These are phyloP conservation scores for Petromus typicus DNA, from an alignment of 2,113 vertebrate species.

Conservation along the genomic window DNA sequence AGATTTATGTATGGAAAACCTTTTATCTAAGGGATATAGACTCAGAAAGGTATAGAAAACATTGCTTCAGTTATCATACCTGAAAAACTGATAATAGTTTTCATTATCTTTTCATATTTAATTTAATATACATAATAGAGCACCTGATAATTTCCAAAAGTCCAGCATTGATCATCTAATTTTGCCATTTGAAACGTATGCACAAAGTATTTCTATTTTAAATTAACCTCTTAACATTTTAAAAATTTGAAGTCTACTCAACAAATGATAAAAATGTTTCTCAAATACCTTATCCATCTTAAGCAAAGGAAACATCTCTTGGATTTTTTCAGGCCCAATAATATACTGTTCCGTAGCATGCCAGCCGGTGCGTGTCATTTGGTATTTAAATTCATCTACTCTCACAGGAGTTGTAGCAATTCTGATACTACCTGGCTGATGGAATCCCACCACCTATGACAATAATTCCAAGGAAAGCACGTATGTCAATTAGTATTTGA, in stretches of 20 bases:
- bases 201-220: constrained; percentile 1
- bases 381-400: constrained; percentile 97
- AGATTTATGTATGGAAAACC: background rate
- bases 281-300: constrained; percentile 93
- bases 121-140: background rate
- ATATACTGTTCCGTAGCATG: constrained; percentile 92
- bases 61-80: background rate
- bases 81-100: background rate
- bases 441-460: constrained; percentile 94
- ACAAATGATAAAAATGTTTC: constrained; percentile 3
- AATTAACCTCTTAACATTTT: constrained; percentile 18
- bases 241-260: constrained; percentile 29
- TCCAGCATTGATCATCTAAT: background rate
- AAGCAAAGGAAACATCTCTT: constrained; percentile 94
- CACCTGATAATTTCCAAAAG: background rate
- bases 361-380: constrained; percentile 96
- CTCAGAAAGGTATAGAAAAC: constrained; percentile 10
- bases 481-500: constrained; percentile 18
- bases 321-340: constrained; percentile 93
- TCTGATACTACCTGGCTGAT: constrained; percentile 97
- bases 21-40: background rate
- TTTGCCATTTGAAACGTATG: background rate
- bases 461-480: constrained; percentile 49
- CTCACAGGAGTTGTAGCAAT: constrained; percentile 93
- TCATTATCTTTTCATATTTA: background rate